Conservation (phyloP, 2,888 invertebrate species). For the Timema podura region DNA sequence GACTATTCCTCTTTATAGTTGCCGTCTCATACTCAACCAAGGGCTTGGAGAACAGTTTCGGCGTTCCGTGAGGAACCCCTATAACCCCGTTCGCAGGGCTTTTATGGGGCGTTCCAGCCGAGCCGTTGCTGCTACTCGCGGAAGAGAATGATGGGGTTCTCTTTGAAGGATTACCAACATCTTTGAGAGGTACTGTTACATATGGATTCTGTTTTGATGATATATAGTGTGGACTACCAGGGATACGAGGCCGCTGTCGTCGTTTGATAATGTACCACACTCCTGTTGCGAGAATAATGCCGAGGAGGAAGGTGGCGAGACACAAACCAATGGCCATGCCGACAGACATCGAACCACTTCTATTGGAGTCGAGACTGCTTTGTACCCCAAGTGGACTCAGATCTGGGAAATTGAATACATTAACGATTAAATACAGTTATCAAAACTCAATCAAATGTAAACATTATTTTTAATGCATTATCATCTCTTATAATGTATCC, state of each 20-base stretch:
- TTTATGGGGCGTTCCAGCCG: constrained; percentile 46
- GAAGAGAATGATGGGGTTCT: constrained; percentile 64
- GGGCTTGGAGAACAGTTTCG: constrained; percentile 65
- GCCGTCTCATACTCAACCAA: constrained; percentile 73
- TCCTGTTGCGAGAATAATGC: constrained; percentile 43
- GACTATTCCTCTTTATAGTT: constrained; percentile 70
- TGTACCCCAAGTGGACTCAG: constrained; percentile 29
- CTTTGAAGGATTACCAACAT: constrained; percentile 58
- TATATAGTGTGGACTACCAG: constrained; percentile 77
- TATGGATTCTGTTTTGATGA: constrained; percentile 76
- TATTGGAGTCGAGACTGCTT: constrained; percentile 23
- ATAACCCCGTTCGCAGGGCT: constrained; percentile 32
- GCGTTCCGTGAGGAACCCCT: constrained; percentile 57
- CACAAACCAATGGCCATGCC: constrained; percentile 48
- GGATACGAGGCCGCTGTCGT: constrained; percentile 54
- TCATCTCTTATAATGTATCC: no score
- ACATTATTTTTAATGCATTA: no score
- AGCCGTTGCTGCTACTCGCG: constrained; percentile 24
- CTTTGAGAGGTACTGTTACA: constrained; percentile 76
- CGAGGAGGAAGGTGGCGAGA: constrained; percentile 48
- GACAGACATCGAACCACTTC: constrained; percentile 46
- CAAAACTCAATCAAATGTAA: no score
- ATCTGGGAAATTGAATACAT: constrained; percentile 22
- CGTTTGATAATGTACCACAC: constrained; percentile 50
- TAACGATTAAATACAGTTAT: no score